Evolutionary conservation across 2,113 vertebrate species (phyloP).

Genomic region (Syrmaticus mikado): DNA sequence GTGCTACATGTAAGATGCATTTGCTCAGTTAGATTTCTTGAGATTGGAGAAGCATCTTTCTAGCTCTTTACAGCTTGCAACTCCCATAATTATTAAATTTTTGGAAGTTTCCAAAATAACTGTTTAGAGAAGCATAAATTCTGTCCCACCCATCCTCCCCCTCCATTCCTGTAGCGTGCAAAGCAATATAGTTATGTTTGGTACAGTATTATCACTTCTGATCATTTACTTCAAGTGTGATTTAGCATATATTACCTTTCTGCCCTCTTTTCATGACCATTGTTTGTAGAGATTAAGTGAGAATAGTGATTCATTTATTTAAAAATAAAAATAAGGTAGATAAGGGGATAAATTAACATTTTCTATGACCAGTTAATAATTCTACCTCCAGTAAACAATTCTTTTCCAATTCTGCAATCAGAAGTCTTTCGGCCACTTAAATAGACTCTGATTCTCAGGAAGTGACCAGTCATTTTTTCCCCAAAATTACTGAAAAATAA

Average conservation of each 20-base stretch:
- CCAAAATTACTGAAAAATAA: background rate
- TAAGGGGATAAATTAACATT: background rate
- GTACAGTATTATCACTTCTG: background rate
- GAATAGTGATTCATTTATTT: background rate
- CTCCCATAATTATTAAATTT: background rate
- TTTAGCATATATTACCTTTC: fast-evolving
- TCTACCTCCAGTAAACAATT: constrained; percentile 19
- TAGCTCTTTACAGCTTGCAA: background rate
- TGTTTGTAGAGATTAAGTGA: background rate
- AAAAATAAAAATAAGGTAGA: background rate
- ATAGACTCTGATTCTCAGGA: constrained; percentile 33
- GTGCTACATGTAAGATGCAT: too few relatives aligned
- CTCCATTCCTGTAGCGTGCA: background rate
- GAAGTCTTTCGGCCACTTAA: constrained; percentile 47
- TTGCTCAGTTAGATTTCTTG: too few relatives aligned
- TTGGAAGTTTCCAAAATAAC: background rate
- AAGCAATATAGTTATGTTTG: background rate
- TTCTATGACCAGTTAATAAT: constrained; percentile 9
- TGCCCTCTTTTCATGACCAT: background rate
- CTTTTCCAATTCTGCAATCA: constrained; percentile 17
- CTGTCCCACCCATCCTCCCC: background rate
- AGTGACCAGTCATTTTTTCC: background rate
- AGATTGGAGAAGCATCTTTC: background rate
- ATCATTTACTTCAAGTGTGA: background rate
- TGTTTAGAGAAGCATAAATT: background rate